A percentile compares a stretch with the other conserved stretches of the same genome.
Conservation (phyloP, 2,113 vertebrate species). For the Muscicapa adusta region DNA sequence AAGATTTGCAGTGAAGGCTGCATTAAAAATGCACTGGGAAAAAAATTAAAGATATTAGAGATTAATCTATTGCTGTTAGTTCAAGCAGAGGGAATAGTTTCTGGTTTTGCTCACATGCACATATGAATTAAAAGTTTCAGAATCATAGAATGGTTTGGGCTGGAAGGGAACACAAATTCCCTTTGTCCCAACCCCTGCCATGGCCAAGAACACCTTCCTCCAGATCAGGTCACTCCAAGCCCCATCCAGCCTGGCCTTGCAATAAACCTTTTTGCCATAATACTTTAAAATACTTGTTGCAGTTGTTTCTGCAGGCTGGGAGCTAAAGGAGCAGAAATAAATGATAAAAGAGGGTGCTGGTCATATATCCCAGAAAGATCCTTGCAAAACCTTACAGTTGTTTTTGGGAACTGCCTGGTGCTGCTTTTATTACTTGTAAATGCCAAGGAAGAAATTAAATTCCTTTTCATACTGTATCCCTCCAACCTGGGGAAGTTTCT, state of each 20-base stretch:
- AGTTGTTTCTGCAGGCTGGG: background rate
- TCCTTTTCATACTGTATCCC: background rate
- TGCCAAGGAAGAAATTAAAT: constrained; percentile 29
- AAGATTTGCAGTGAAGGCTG: background rate
- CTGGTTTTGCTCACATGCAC: background rate
- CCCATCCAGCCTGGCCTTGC: background rate
- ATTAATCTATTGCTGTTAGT: background rate
- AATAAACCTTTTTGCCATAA: background rate
- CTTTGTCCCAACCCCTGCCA: background rate
- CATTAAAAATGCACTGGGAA: background rate
- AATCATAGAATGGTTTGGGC: background rate
- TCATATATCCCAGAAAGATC: background rate
- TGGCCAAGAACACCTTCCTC: background rate
- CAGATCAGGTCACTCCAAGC: background rate
- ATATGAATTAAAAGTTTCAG: background rate
- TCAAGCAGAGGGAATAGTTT: background rate
- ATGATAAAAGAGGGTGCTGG: background rate
- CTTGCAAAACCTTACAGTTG: background rate
- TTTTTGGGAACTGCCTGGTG: background rate
- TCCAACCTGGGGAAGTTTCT: background rate
- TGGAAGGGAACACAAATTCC: background rate
- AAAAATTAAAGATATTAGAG: no score
- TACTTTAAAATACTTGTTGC: background rate
- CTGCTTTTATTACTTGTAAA: constrained; percentile 9
- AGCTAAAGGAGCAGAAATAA: background rate